Evolutionary conservation across 2,113 vertebrate species (phyloP), one percentile per base, ranked within the genome.

Genomic region (Pelusios castaneus): DNA sequence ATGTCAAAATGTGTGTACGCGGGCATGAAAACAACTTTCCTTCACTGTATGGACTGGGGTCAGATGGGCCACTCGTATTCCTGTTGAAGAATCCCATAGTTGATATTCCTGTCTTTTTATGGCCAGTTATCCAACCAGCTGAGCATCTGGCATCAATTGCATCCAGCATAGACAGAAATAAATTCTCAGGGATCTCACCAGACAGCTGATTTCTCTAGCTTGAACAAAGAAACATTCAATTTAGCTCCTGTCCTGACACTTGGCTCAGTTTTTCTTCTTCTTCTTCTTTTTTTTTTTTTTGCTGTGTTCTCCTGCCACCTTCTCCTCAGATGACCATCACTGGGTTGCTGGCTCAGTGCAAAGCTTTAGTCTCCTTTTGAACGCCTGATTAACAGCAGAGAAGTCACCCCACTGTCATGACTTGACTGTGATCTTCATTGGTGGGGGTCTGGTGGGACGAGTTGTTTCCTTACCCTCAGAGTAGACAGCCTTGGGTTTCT

Each of bases 121-220:
- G 87, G 73, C 91, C 84, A 63, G 90, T 88, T 49, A 17, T 85
- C 92, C 91, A 91, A 38, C 77, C 90, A 14, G 43, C 90, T 54
- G 54, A 0, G 19, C 47, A 43, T 13, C 79, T 93, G 90, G 95
- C 87, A 83, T 73, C 47, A 24, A 52, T 55, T 82, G 91, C 22
- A 14, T 34, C 1, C 79, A 51, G 14, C 89, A 52, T 49, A 63
- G 90, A 58, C 56, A 38, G 54, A 19, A 60, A 27, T 60, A 1
- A 60, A 82, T 91, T 56, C 93, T 91, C 91, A 88, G 70, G 2
- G 10, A 13, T 73, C 21, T 73, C 38, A 41, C 21, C 22, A 73
- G 87, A 43, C 87, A 91, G 92, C 82, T 93, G 85, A 56, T 56
- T 31, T 31, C 63, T 89, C 88, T 87, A 85, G 77, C 82, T 76